These are phyloP conservation scores for Drosophila meridionalis DNA, from an alignment of 2,888 invertebrate species.

Conservation along the genomic window DNA sequence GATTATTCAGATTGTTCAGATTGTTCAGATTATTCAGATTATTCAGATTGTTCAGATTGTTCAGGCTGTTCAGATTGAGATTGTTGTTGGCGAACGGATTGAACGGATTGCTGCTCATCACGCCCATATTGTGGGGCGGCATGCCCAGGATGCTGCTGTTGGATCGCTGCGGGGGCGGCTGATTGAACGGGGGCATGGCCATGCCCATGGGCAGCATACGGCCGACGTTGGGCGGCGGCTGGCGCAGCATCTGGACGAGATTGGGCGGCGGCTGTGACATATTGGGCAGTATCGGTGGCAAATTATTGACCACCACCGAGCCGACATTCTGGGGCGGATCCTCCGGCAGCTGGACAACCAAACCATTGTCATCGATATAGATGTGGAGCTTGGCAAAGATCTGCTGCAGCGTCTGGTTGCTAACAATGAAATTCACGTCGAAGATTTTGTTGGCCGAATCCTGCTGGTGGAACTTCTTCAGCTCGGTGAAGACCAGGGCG, in stretches of 20 bases:
- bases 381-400: constrained; percentile 88
- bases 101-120: constrained; percentile 64
- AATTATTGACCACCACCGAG: constrained; percentile 36
- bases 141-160: constrained; percentile 53
- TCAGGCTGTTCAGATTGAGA: constrained; percentile 16
- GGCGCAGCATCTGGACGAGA: constrained; percentile 68
- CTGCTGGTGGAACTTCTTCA: constrained; percentile 88
- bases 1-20: constrained; percentile 9
- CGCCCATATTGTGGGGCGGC: constrained; percentile 43
- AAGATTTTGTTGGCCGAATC: constrained; percentile 86
- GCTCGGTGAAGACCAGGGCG: constrained; percentile 87
- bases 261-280: constrained; percentile 81
- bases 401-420: constrained; percentile 86
- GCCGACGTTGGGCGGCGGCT: constrained; percentile 80
- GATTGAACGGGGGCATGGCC: constrained; percentile 70
- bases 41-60: constrained; percentile 27
- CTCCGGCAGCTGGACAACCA: constrained; percentile 84
- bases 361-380: constrained; percentile 87
- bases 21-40: constrained; percentile 32
- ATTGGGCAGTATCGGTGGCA: constrained; percentile 68
- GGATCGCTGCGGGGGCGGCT: constrained; percentile 75
- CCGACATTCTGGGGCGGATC: constrained; percentile 53
- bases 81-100: constrained; percentile 66
- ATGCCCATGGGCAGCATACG: constrained; percentile 80
- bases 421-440: constrained; percentile 86